These are phyloP conservation scores for Larimichthys polyactis DNA, from an alignment of 2,113 vertebrate species.

Conservation along the genomic window DNA sequence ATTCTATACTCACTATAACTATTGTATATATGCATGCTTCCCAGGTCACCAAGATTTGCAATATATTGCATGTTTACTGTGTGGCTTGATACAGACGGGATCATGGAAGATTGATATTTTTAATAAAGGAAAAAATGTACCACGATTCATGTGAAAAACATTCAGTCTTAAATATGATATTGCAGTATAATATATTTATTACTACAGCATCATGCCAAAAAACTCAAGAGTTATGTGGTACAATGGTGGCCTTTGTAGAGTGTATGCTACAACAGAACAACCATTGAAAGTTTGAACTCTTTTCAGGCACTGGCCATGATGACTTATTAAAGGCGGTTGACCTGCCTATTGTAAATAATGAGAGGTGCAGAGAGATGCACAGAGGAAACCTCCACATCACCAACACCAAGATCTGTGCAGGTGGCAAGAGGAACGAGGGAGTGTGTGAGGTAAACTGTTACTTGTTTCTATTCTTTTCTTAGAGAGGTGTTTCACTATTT, in stretches of 20 bases:
- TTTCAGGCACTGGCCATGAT: constrained; percentile 89
- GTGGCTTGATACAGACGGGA: neutral
- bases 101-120: constrained; percentile 2
- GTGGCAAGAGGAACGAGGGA: constrained; percentile 90
- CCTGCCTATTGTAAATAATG: constrained; percentile 90
- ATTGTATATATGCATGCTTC: neutral
- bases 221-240: neutral
- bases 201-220: neutral
- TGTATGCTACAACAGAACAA: neutral
- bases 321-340: constrained; percentile 90
- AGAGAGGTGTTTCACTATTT: constrained; percentile 25
- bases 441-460: constrained; percentile 93
- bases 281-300: constrained; percentile 4
- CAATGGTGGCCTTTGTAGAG: neutral
- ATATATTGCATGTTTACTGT: neutral
- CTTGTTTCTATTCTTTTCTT: constrained; percentile 9
- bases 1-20: constrained; percentile 13
- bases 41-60: constrained; percentile 7
- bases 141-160: neutral
- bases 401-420: constrained; percentile 94
- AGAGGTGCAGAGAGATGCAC: constrained; percentile 91
- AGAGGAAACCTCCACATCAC: constrained; percentile 91
- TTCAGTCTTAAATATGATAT: neutral
- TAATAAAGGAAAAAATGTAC: constrained; percentile 6
- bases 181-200: neutral